A percentile compares a stretch with the other conserved stretches of the same genome.
phyloP scores from a whole-genome alignment of 2,888 invertebrate genomes.

The Polylopha cassiicola region DNA sequence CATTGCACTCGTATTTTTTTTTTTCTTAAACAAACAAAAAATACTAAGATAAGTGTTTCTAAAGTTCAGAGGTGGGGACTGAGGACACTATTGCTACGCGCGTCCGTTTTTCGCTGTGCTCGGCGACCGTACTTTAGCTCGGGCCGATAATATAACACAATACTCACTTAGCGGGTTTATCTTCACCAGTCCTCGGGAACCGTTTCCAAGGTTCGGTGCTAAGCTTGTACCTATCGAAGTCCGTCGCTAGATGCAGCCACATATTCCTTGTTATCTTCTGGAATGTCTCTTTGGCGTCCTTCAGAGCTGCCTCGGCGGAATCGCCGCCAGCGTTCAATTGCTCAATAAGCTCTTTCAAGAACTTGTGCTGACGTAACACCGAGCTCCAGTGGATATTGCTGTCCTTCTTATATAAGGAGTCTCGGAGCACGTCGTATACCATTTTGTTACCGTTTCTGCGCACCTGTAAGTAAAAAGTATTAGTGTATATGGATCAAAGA shows the following conservation, averaged over 20 bases:
- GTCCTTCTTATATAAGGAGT: slow-evolving; percentile 68
- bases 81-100: too few species aligned
- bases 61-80: too few species aligned
- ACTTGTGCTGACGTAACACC: slow-evolving; percentile 85
- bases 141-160: neutral
- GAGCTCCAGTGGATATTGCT: slow-evolving; percentile 84
- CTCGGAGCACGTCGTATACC: slow-evolving; percentile 64
- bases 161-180: slow-evolving; percentile 46
- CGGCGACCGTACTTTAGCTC: too few species aligned
- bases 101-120: too few species aligned
- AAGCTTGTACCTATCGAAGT: slow-evolving; percentile 79
- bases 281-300: slow-evolving; percentile 78
- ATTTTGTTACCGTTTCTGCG: slow-evolving; percentile 81
- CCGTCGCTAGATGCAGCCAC: slow-evolving; percentile 85
- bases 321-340: slow-evolving; percentile 73
- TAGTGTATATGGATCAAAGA: too few species aligned
- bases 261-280: slow-evolving; percentile 75
- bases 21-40: too few species aligned
- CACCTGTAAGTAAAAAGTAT: too few species aligned
- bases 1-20: too few species aligned
- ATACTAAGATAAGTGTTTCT: too few species aligned
- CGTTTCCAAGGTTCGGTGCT: slow-evolving; percentile 75
- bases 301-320: slow-evolving; percentile 59
- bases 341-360: slow-evolving; percentile 82
- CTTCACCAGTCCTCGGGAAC: slow-evolving; percentile 47